phyloP scores from a whole-genome alignment of 2,888 invertebrate genomes.

The Athrips mouffetella region DNA sequence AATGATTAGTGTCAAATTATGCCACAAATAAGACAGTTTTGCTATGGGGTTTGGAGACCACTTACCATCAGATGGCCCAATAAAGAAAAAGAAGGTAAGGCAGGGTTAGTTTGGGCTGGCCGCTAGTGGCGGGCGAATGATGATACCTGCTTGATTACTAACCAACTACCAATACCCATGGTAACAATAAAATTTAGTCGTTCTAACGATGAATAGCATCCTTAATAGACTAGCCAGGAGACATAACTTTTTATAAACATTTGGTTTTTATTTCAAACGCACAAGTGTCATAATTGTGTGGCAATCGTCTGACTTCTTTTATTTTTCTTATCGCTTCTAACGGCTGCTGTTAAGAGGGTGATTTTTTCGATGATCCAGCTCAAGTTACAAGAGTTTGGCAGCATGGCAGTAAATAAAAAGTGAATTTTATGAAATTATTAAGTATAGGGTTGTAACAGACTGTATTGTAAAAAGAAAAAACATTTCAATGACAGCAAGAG shows the following conservation, averaged over 20 bases:
- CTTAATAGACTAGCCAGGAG: constrained; percentile 2
- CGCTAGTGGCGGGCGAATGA: too few species aligned
- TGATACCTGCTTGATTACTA: too few species aligned
- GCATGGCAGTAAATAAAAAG: neutral
- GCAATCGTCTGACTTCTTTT: constrained; percentile 18
- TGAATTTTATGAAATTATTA: too few species aligned
- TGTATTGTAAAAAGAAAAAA: too few species aligned
- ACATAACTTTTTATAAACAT: neutral
- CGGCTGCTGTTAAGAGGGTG: constrained; percentile 28
- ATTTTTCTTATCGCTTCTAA: constrained; percentile 31
- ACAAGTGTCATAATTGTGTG: constrained; percentile 18
- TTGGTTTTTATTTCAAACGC: constrained; percentile 1
- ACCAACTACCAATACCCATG: constrained; percentile 1
- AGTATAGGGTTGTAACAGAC: too few species aligned
- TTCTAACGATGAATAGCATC: neutral
- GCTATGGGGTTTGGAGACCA: too few species aligned
- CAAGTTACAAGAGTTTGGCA: neutral
- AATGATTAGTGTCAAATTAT: too few species aligned
- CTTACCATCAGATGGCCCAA: too few species aligned
- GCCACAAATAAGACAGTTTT: too few species aligned
- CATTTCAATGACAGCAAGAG: too few species aligned
- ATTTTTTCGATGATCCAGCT: constrained; percentile 23
- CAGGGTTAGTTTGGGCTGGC: too few species aligned
- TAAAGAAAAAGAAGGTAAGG: too few species aligned
- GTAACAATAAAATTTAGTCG: neutral